Conservation (phyloP, 1,140 invertebrate genomes). For the Drosophila ficusphila region DNA sequence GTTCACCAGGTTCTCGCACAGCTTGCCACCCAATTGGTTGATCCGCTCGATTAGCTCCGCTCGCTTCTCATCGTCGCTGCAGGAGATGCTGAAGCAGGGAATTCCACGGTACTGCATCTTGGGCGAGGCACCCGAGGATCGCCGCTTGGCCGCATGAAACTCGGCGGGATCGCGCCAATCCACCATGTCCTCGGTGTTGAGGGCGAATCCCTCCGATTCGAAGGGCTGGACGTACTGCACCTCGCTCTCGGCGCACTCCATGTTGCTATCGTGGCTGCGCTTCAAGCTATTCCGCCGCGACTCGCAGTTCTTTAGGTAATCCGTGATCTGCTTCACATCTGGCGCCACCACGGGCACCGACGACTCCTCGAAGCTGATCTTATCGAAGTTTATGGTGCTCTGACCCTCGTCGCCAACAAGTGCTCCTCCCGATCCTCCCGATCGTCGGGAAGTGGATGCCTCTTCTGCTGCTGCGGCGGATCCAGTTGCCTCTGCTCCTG, state of each 20-base stretch:
- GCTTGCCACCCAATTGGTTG: slow-evolving; percentile 87
- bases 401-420: slow-evolving; percentile 5
- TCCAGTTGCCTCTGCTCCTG: not conserved
- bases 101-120: slow-evolving; percentile 56
- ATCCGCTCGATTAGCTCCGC: slow-evolving; percentile 84
- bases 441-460: not conserved
- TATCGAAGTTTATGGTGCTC: slow-evolving; percentile 77
- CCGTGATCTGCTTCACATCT: slow-evolving; percentile 74
- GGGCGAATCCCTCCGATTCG: slow-evolving; percentile 69
- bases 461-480: not conserved
- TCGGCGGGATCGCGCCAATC: slow-evolving; percentile 80
- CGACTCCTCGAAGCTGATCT: slow-evolving; percentile 80
- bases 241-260: slow-evolving; percentile 46
- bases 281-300: slow-evolving; percentile 68
- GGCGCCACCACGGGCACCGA: not conserved
- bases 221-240: slow-evolving; percentile 73
- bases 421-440: not conserved
- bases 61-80: slow-evolving; percentile 65
- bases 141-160: slow-evolving; percentile 53
- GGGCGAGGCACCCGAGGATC: slow-evolving; percentile 22
- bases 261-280: slow-evolving; percentile 48
- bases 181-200: slow-evolving; percentile 69
- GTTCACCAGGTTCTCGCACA: slow-evolving; percentile 78
- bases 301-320: slow-evolving; percentile 73
- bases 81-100: slow-evolving; percentile 78